Evolutionary conservation across 2,113 vertebrate genomes (phyloP), one percentile per base, ranked within the genome.

Genomic region (Anarhynchus alexandrinus): DNA sequence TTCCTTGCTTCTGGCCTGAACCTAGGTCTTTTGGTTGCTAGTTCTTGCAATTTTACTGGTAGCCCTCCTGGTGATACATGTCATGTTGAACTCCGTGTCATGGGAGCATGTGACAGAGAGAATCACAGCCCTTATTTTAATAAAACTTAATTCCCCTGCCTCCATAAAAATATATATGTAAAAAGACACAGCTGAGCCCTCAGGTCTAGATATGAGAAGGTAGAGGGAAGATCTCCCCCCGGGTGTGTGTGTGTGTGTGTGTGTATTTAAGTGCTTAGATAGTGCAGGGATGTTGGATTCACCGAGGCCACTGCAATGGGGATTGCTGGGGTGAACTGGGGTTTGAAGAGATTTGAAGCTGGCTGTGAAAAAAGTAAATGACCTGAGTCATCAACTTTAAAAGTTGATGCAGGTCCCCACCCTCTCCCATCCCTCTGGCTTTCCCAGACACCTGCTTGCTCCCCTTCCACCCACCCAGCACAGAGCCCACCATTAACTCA

Each of bases 41-140:
- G 81, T 20, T 94, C 70, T 72, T 92, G 88, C 47, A 76, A 9
- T 96, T 95, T 85, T 86, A 34, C 71, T 89, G 88, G 69, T 88
- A 89, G 62, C 86, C 93, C 86, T 95, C 73, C 77, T 87, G 92
- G 80, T 94, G 90, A 34, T 92, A 76, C 59, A 23, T 86, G 88
- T 94, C 95, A 86, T 30, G 9, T 86, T 94, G 91, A 94, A 91
- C 91, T 82, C 83, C 0, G 1, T 93, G 86, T 87, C 1, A 0
- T 61, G 73, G 77, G 54, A 88, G 69, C 92, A 87, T 86, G 80
- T 96, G 91, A 91, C 95, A 93, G 83, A 79, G 58, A 88, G 67
- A 94, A 96, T 94, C 93, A 72, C 61, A 84, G 65, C 52, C 36
- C 10, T 52, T 55, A 9, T 87, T 96, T 93, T 92, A 96, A 76